Conservation (phyloP, 2,113 vertebrate species). For the Canis aureus region DNA sequence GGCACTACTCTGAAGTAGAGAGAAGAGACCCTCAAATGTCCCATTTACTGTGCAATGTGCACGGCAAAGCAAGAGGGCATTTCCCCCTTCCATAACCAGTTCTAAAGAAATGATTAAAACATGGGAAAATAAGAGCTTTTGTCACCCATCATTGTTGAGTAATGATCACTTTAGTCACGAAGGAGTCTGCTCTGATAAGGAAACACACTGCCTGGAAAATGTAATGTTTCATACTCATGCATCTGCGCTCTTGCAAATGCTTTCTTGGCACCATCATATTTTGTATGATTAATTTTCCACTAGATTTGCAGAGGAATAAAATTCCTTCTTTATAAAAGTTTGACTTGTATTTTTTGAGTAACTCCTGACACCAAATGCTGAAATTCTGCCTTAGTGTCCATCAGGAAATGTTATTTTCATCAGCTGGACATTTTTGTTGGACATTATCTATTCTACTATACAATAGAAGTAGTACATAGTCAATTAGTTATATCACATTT, state of each 20-base stretch:
- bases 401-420: not conserved
- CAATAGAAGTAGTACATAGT: not conserved
- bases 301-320: slow-evolving; percentile 67
- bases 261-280: slow-evolving; percentile 47
- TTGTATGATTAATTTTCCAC: slow-evolving; percentile 74
- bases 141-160: not conserved
- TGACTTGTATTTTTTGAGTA: slow-evolving; percentile 61
- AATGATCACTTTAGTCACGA: slow-evolving; percentile 32
- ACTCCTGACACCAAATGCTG: slow-evolving; percentile 27
- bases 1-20: not conserved
- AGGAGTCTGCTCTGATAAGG: not conserved
- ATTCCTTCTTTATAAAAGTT: slow-evolving; percentile 55
- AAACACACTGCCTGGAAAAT: slow-evolving; percentile 53
- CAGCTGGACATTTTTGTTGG: not conserved
- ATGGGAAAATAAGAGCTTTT: not conserved
- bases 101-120: slow-evolving; percentile 33
- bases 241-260: slow-evolving; percentile 47
- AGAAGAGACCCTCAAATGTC: not conserved
- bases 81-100: not conserved
- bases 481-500: not conserved
- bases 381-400: slow-evolving; percentile 50
- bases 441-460: slow-evolving; percentile 19
- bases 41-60: not conserved
- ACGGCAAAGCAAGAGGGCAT: not conserved
- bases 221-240: slow-evolving; percentile 50